Evolutionary conservation across 2,888 invertebrate species (phyloP).

Genomic region (Dorcus parallelipipedus): DNA sequence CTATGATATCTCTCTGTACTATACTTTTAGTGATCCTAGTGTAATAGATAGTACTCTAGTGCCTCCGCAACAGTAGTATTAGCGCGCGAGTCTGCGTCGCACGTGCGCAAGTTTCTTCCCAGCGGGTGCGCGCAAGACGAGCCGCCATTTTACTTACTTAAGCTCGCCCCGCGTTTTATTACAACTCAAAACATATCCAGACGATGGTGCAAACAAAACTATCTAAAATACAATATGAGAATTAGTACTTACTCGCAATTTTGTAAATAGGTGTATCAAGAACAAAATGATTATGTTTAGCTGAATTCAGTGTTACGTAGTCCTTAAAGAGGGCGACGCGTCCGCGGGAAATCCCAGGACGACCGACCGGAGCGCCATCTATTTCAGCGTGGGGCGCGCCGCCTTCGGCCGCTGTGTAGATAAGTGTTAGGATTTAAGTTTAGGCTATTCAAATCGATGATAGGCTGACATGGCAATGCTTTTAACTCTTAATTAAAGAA

Average conservation of each 20-base stretch:
- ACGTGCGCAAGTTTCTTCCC: constrained; percentile 5
- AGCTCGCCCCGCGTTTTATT: constrained; percentile 37
- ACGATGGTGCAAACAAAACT: constrained; percentile 45
- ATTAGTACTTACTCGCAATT: constrained; percentile 38
- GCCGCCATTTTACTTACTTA: constrained; percentile 35
- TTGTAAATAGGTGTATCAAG: constrained; percentile 26
- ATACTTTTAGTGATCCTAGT: constrained; percentile 35
- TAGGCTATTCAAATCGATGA: constrained; percentile 21
- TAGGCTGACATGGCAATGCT: constrained; percentile 28
- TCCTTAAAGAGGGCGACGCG: constrained; percentile 18
- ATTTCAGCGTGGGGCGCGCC: constrained; percentile 18
- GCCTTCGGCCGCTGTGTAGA: constrained; percentile 28
- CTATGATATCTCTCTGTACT: constrained; percentile 23
- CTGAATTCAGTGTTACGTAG: constrained; percentile 29
- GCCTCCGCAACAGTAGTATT: constrained; percentile 47
- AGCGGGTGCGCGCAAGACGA: constrained; percentile 16
- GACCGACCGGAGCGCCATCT: constrained; percentile 17
- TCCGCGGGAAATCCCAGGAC: background rate
- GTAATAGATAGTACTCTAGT: constrained; percentile 46
- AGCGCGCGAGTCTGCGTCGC: constrained; percentile 27
- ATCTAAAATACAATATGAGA: constrained; percentile 35
- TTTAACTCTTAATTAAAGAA: constrained; percentile 28
- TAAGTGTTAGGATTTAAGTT: constrained; percentile 25
- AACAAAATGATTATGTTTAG: constrained; percentile 28
- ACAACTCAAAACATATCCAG: constrained; percentile 48